phyloP scores from a whole-genome alignment of 2,113 vertebrate genomes.

The Furnarius figulus region DNA sequence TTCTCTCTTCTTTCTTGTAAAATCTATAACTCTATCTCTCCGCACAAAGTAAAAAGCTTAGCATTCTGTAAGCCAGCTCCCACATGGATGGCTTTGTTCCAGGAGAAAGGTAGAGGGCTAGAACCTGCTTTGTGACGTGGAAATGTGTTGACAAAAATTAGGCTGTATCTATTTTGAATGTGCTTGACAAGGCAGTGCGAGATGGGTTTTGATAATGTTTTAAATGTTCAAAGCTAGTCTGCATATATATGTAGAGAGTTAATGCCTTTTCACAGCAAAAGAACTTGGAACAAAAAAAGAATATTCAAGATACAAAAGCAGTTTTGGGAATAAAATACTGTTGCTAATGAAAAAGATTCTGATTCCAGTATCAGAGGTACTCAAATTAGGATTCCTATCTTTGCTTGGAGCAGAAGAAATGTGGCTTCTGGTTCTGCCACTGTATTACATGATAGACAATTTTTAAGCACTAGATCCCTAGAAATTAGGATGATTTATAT shows the following conservation, averaged over 20 bases:
- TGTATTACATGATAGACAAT: neutral
- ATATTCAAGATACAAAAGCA: neutral
- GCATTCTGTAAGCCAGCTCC: neutral
- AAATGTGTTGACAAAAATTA: neutral
- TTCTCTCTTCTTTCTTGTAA: constrained; percentile 3
- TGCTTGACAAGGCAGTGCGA: neutral
- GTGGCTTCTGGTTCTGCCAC: neutral
- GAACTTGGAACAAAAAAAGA: neutral
- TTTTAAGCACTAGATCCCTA: neutral
- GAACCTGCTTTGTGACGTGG: neutral
- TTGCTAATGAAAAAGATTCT: neutral
- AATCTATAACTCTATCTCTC: constrained; percentile 9
- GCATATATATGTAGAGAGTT: neutral
- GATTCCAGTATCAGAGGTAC: neutral
- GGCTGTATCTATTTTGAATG: neutral
- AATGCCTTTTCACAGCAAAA: neutral
- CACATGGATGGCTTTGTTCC: neutral
- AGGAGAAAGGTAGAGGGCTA: neutral
- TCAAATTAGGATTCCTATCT: neutral
- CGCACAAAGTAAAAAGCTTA: neutral
- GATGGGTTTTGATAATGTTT: neutral
- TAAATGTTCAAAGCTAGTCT: neutral
- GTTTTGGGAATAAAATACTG: neutral
- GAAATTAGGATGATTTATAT: neutral
- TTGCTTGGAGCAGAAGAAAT: neutral